A percentile compares a stretch with the other conserved stretches of the same genome.
phyloP scores from a whole-genome alignment of 30 jellyfish, hydroid and myxozoan genomes.

The Catostylus mosaicus region DNA sequence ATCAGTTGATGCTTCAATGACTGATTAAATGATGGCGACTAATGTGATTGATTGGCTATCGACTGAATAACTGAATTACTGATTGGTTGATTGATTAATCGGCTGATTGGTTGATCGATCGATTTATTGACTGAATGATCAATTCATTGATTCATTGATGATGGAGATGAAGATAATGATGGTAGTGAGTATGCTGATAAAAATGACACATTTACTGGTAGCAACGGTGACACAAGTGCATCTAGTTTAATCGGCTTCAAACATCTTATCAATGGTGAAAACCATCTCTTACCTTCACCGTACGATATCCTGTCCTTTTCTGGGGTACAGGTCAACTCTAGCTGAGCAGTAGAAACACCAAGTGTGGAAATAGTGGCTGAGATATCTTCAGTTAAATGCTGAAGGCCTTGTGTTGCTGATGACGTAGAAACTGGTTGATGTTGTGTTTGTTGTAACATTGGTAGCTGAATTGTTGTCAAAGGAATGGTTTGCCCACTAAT shows the following conservation, averaged over 20 bases:
- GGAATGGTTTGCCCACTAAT: constrained; percentile 89
- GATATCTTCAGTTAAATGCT: constrained; percentile 3
- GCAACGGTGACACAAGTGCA: too few relatives aligned
- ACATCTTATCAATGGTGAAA: too few relatives aligned
- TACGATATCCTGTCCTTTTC: constrained; percentile 2
- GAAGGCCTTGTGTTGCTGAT: not conserved
- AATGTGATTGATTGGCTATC: too few relatives aligned
- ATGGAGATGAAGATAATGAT: not conserved
- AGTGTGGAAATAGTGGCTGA: constrained; percentile 3
- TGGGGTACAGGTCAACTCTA: constrained; percentile 33
- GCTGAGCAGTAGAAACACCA: constrained; percentile 5
- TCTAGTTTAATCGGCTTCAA: too few relatives aligned
- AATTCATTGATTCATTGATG: too few relatives aligned
- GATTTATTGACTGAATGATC: too few relatives aligned
- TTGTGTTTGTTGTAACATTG: constrained; percentile 50
- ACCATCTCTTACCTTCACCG: constrained; percentile 16
- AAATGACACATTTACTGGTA: too few relatives aligned
- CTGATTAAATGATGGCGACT: too few relatives aligned
- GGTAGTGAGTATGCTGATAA: not conserved
- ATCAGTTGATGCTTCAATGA: too few relatives aligned
- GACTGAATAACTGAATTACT: too few relatives aligned
- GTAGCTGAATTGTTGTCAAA: constrained; percentile 78
- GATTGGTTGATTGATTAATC: too few relatives aligned
- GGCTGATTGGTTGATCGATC: too few relatives aligned
- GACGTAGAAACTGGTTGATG: not conserved